These are phyloP conservation scores for Heteropelma amictum DNA, from an alignment of 2,888 invertebrate genomes.

Conservation along the genomic window DNA sequence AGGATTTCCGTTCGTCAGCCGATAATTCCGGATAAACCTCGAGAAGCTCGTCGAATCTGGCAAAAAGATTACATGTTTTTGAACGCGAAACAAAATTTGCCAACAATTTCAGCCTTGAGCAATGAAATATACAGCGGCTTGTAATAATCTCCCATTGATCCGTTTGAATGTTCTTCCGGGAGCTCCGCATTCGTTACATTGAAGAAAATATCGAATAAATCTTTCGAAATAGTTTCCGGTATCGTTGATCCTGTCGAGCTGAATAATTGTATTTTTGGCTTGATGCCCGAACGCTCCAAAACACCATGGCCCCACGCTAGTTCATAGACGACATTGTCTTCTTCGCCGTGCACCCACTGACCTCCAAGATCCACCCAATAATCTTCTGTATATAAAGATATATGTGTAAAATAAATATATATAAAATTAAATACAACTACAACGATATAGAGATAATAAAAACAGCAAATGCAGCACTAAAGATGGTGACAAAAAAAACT, in stretches of 20 bases:
- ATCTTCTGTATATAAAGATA: constrained; percentile 58
- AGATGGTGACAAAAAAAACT: no score
- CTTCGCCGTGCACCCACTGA: constrained; percentile 70
- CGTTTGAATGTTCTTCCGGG: constrained; percentile 9
- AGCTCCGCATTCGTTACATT: background rate
- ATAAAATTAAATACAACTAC: no score
- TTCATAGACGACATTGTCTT: constrained; percentile 65
- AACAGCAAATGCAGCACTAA: no score
- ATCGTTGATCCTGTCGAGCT: constrained; percentile 33
- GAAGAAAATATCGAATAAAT: background rate
- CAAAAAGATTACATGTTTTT: background rate
- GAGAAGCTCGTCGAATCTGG: constrained; percentile 56
- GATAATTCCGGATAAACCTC: constrained; percentile 53
- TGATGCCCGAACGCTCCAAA: constrained; percentile 1
- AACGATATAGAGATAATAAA: no score
- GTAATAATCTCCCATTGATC: constrained; percentile 49
- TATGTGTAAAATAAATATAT: no score
- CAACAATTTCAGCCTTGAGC: background rate
- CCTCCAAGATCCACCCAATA: constrained; percentile 67
- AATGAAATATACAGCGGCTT: background rate
- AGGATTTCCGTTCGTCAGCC: constrained; percentile 9
- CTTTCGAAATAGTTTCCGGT: background rate
- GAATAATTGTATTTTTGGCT: background rate
- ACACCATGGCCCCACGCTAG: constrained; percentile 64
- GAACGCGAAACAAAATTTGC: background rate